These are phyloP conservation scores for Centroberyx gerrardi DNA, from an alignment of 2,797 vertebrate genomes.

Conservation along the genomic window DNA sequence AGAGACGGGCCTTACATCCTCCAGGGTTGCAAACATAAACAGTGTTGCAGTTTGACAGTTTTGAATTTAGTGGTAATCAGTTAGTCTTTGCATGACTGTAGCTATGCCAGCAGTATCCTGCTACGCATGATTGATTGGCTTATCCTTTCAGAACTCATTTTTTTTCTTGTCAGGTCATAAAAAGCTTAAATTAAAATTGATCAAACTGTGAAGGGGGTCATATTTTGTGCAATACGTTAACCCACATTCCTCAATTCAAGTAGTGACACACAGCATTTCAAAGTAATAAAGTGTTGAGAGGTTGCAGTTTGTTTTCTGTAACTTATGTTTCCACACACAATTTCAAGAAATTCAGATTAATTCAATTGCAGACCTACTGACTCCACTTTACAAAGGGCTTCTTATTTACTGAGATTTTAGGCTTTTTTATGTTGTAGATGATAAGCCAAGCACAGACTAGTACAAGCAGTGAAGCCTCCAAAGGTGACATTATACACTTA, in stretches of 20 bases:
- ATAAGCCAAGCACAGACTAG: conserved; percentile 47
- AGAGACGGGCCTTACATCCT: conserved; percentile 38
- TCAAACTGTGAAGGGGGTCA: conserved; percentile 39
- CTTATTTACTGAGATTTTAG: conserved; percentile 34
- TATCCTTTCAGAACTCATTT: conserved; percentile 49
- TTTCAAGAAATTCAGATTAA: conserved; percentile 14
- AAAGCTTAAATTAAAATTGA: conserved; percentile 61
- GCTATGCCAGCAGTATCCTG: conserved; percentile 43
- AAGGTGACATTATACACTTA: conserved; percentile 66
- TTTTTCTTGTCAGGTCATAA: conserved; percentile 52
- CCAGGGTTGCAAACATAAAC: conserved; percentile 42
- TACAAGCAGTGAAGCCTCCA: conserved; percentile 54
- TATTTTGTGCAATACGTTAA: conserved; percentile 36
- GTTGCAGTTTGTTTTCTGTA: conserved; percentile 16
- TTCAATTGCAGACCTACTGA: conserved; percentile 1
- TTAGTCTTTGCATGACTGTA: conserved; percentile 66
- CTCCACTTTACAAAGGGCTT: conserved; percentile 50
- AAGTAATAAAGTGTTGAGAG: conserved; percentile 3
- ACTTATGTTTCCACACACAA: not conserved
- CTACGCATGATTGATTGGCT: conserved; percentile 69
- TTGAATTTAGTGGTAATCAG: conserved; percentile 57
- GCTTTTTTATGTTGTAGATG: conserved; percentile 18
- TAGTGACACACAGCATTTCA: conserved; percentile 24
- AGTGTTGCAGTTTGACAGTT: conserved; percentile 35
- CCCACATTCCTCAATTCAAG: conserved; percentile 18